These are phyloP conservation scores for Pampus argenteus DNA, from an alignment of 2,797 vertebrate genomes.

Conservation along the genomic window DNA sequence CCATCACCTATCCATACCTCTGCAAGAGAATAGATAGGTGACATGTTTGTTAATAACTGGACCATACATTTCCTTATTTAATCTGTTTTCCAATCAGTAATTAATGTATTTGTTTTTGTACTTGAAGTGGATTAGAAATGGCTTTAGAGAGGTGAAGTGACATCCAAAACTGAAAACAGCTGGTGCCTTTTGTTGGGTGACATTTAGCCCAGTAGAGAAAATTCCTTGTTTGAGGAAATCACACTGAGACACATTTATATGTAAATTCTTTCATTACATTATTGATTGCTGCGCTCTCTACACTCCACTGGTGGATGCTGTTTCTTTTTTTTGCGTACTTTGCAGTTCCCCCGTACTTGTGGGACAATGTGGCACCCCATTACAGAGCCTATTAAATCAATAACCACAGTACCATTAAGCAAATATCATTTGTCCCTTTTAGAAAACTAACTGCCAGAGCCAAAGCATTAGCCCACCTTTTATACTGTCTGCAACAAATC, in stretches of 20 bases:
- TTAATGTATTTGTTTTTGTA: constrained; percentile 18
- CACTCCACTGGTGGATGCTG: constrained; percentile 17
- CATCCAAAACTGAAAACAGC: constrained; percentile 28
- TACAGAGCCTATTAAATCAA: constrained; percentile 51
- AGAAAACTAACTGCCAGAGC: constrained; percentile 10
- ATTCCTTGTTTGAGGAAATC: constrained; percentile 41
- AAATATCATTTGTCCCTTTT: constrained; percentile 43
- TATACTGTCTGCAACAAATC: constrained; percentile 6
- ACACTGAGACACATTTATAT: constrained; percentile 63
- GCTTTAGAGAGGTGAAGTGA: constrained; percentile 5
- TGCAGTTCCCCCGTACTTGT: constrained; percentile 44
- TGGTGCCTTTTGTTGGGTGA: constrained; percentile 30
- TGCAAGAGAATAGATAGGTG: too few species aligned
- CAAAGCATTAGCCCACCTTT: constrained; percentile 10
- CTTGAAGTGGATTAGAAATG: constrained; percentile 9
- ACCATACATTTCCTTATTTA: not conserved
- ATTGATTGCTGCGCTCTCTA: constrained; percentile 57
- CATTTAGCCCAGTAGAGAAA: constrained; percentile 42
- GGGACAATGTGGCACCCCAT: constrained; percentile 36
- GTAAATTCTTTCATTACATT: constrained; percentile 63
- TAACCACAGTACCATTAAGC: constrained; percentile 46
- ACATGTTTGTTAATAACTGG: constrained; percentile 19
- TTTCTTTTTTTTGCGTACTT: constrained; percentile 47
- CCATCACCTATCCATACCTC: not conserved
- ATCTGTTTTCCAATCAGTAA: constrained; percentile 14